Evolutionary conservation across 2,888 invertebrate genomes (phyloP), one percentile per base, ranked within the genome.

Genomic region (Eurytoma adleriae): DNA sequence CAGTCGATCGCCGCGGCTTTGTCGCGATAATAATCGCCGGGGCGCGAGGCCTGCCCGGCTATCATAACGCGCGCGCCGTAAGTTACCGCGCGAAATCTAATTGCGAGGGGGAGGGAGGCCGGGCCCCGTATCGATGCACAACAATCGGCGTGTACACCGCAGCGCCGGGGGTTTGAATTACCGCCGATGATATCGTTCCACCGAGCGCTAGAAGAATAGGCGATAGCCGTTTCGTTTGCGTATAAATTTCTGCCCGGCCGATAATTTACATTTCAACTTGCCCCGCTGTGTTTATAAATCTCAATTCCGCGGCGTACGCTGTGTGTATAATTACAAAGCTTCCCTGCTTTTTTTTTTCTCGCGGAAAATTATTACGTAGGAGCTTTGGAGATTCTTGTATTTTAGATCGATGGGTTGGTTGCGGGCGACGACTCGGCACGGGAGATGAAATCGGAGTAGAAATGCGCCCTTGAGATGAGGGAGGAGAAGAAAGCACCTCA

Each of bases 1-100:
- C 78, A 61, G 57, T 78, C 71, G 20, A 50, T 18, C 13, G 14
- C 14, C 24, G 61, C 20, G 24, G 59, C 50, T 62, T 78, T 40
- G 61, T 72, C 79, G 48, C 73, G 62, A 73, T 74, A 56, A 69
- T 74, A 74, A 79, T 79, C 79, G 73, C 59, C 27, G 40, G 48
- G 16, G 62, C 52, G 52, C 27, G 40, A 24, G 16, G 62, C 52
- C 30, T 3, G 10, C 30, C 27, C 48, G 48, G 56, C 57, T 59
- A 59, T 67, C 74, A 59, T 75, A 66, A 57, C 30, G 50, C 40
- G 10, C 12, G 20, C 40, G n/a, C 56, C 62, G 16, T 57, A 66
- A 74, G 74, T 74, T 67, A 75, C 16, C 13, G 50, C 67, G 67
- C 67, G 59, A 67, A 74, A 75, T 75, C 59, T 66, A 74, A 75